A percentile compares a stretch with the other conserved stretches of the same genome.
Evolutionary conservation across 2,113 vertebrate species (phyloP).

Genomic region (Corythornis madagascariensis): DNA sequence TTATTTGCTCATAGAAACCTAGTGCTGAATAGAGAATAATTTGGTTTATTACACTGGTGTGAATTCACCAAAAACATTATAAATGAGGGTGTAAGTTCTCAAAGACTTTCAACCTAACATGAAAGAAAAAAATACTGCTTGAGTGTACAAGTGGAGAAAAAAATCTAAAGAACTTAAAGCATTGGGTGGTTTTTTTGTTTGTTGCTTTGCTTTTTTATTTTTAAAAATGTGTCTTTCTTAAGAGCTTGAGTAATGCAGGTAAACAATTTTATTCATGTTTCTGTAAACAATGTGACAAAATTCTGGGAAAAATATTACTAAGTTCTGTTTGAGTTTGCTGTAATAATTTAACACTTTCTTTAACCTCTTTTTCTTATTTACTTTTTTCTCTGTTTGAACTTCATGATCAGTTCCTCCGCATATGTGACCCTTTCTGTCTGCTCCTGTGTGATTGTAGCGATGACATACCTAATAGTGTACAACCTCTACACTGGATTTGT

Average conservation of each 20-base stretch:
- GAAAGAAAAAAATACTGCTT: background rate
- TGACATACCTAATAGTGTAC: background rate
- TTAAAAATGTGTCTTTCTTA: background rate
- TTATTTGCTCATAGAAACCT: constrained; percentile 11
- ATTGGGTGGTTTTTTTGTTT: background rate
- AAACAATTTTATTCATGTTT: background rate
- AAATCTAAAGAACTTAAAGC: background rate
- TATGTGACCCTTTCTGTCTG: background rate
- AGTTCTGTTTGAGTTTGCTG: background rate
- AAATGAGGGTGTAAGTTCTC: background rate
- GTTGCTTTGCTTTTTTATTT: background rate
- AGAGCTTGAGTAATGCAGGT: background rate
- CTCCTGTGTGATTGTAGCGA: background rate
- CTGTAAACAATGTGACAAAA: background rate
- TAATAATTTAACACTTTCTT: background rate
- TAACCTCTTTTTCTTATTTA: background rate
- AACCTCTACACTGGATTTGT: background rate
- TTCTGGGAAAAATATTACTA: background rate
- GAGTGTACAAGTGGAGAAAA: background rate
- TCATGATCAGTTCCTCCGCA: background rate
- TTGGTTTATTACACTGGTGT: background rate
- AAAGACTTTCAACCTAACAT: background rate
- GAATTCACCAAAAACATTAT: background rate
- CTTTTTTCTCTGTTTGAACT: background rate
- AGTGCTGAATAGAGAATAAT: background rate